A percentile compares a stretch with the other conserved stretches of the same genome.
These are phyloP conservation scores for Scolopax mira DNA, from an alignment of 2,113 vertebrate species.

Conservation along the genomic window DNA sequence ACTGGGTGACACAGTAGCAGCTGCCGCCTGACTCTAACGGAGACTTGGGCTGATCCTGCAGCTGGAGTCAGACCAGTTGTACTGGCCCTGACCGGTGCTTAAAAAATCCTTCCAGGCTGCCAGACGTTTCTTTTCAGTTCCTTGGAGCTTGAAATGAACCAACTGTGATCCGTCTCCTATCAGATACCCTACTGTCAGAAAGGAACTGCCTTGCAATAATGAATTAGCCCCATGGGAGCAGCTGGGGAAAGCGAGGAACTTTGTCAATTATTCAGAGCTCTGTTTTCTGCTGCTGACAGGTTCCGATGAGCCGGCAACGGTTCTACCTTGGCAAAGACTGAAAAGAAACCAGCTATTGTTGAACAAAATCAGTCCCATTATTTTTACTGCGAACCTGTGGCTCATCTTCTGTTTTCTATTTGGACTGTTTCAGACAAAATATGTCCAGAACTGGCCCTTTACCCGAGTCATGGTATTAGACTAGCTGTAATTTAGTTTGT, in stretches of 20 bases:
- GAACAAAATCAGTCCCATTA: not conserved
- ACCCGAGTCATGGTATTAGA: not conserved
- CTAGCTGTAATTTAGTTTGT: not conserved
- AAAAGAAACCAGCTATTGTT: not conserved
- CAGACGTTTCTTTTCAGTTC: not conserved
- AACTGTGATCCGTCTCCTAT: not conserved
- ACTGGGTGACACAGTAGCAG: conserved; percentile 23
- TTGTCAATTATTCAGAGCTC: rapidly evolving
- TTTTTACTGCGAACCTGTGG: not conserved
- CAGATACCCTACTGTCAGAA: conserved; percentile 1
- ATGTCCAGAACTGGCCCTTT: not conserved
- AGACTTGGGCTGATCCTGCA: conserved; percentile 20
- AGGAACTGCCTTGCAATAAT: not conserved
- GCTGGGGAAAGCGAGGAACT: not conserved
- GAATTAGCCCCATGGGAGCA: not conserved
- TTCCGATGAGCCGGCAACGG: not conserved
- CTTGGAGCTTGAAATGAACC: conserved; percentile 34
- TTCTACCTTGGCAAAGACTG: not conserved
- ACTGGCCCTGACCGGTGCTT: not conserved
- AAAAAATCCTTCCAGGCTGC: not conserved
- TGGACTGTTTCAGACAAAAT: not conserved
- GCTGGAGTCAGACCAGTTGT: not conserved
- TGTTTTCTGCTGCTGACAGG: not conserved
- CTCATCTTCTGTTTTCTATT: not conserved
- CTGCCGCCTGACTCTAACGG: conserved; percentile 22